A percentile compares a stretch with the other conserved stretches of the same genome.
phyloP scores from a whole-genome alignment of 53 echinoderm and acorn worm genomes.

The Temnopleurus reevesii region DNA sequence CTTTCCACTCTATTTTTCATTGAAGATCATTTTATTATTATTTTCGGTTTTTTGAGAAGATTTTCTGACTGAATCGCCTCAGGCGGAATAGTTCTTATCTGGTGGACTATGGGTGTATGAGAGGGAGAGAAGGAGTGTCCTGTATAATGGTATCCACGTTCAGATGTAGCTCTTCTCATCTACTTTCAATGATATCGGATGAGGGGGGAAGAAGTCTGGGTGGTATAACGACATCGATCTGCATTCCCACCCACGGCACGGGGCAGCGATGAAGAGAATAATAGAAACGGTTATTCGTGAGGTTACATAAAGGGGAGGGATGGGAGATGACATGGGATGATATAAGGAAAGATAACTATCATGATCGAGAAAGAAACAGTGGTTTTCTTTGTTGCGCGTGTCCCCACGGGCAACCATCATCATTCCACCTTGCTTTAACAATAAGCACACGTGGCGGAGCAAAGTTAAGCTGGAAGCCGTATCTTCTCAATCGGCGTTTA shows the following conservation, averaged over 20 bases:
- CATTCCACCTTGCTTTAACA: slow-evolving; percentile 18
- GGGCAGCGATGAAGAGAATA: not conserved
- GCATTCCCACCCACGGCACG: too few relatives aligned
- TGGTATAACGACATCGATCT: slow-evolving; percentile 5
- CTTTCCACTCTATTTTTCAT: not conserved
- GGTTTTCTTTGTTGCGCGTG: slow-evolving; percentile 35
- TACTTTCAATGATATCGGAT: not conserved
- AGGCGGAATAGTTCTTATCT: not conserved
- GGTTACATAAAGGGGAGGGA: not conserved
- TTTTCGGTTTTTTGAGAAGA: slow-evolving; percentile 16
- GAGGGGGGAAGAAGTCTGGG: not conserved
- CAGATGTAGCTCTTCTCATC: not conserved
- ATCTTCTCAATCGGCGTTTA: slow-evolving; percentile 8
- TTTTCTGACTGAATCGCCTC: not conserved
- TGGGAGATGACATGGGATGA: slow-evolving; percentile 1
- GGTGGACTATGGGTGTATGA: not conserved
- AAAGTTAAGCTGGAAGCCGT: slow-evolving; percentile 40
- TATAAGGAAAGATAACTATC: slow-evolving; percentile 32
- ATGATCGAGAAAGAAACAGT: slow-evolving; percentile 18
- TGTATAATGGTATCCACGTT: not conserved
- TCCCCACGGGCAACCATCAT: slow-evolving; percentile 31
- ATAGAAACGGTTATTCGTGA: slow-evolving; percentile 1
- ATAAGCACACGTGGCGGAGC: slow-evolving; percentile 26
- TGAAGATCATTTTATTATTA: slow-evolving; percentile 17
- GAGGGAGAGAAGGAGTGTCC: too few relatives aligned